Evolutionary conservation across 2,888 invertebrate genomes (phyloP).

Genomic region (Apamea monoglypha): DNA sequence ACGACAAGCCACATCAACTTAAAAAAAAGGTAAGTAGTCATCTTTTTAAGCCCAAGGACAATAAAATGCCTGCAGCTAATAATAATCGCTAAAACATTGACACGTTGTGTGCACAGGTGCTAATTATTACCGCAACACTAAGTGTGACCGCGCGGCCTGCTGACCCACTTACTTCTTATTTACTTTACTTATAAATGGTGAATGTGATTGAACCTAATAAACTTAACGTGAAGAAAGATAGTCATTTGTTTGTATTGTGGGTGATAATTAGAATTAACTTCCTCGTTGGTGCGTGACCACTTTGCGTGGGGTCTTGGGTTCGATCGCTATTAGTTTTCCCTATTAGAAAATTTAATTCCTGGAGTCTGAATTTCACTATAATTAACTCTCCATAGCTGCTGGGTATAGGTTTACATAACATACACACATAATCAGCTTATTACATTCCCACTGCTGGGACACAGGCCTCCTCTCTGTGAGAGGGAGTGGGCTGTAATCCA

Average conservation of each 20-base stretch:
- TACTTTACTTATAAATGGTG: slow-evolving; percentile 1
- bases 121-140: slow-evolving; percentile 40
- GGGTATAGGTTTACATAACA: background rate
- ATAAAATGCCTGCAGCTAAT: background rate
- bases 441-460: no score
- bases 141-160: slow-evolving; percentile 14
- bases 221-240: background rate
- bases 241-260: background rate
- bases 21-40: background rate
- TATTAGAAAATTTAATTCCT: background rate
- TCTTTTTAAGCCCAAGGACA: background rate
- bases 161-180: slow-evolving; percentile 35
- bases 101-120: slow-evolving; percentile 39
- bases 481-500: no score
- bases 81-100: slow-evolving; percentile 32
- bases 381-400: background rate
- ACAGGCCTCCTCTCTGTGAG: no score
- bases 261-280: background rate
- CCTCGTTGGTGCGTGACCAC: background rate
- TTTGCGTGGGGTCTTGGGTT: no score
- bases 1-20: no score
- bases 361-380: background rate
- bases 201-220: slow-evolving; percentile 13
- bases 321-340: background rate
- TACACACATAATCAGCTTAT: background rate